Base-by-base conservation (phyloP, 2,888 invertebrate species). In the Hybos culiciformis region DNA sequence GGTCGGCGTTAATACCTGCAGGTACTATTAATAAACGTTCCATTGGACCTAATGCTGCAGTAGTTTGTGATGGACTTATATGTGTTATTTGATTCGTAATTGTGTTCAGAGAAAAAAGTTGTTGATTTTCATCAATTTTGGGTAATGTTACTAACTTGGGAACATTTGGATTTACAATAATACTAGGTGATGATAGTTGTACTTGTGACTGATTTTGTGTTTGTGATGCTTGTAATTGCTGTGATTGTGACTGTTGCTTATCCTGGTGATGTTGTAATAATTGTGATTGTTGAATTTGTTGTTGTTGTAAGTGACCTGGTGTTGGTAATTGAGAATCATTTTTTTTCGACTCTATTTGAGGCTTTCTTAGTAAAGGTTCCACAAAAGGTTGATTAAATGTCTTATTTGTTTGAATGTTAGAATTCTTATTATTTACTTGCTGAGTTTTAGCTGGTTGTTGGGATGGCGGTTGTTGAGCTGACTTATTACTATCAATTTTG, bases 81-180 rank as follows among this genome's bases (percentile, higher is more conserved):
- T 65, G 63, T 4, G 67, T 66, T n/a, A 67, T 67, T 48, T 67
- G 66, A 55, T 66, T 67, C 32, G 61, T 67, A 3, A 65, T 51
- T 4, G 66, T 64, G 46, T 67, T 67, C 11, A 67, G 53, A 20
- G 65, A 63, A 46, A 67, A 67, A 26, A 67, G 45, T 45, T 67
- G 67, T 41, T 66, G 67, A 20, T 61, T 61, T n/a, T 54, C 54
- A 53, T 63, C 63, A 7, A 67, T 61, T 49, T 64, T 62, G 1
- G 67, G 67, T 44, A 67, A 48, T 11, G 66, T 57, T 12, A 67
- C 60, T 47, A 63, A 61, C 17, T 65, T 54, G 5, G 51, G 51
- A 39, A 50, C 52, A 4, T 29, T 29, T n/a, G 29, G 29, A 29
- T 29, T 29, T 5, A 29, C 38, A 18, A 50, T 39, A 20, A 45